Evolutionary conservation across 2,888 invertebrate species (phyloP).

Genomic region (Xestia ashworthii): DNA sequence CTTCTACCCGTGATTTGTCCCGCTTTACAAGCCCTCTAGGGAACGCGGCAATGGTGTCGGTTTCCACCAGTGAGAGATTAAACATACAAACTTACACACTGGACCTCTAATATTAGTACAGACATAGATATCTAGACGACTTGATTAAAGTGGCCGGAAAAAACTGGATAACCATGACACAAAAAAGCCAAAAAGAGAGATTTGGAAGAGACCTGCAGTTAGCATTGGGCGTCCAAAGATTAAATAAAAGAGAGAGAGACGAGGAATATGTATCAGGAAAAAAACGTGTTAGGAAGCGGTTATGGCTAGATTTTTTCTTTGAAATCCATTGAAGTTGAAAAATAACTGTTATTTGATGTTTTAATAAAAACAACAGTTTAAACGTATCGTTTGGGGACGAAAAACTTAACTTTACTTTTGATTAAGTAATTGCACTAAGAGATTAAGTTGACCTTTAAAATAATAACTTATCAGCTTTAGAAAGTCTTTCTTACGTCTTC

Average conservation of each 20-base stretch:
- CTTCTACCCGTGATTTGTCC: neutral
- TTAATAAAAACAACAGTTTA: neutral
- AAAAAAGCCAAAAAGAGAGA: neutral
- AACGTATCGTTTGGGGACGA: neutral
- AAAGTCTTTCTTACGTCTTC: constrained; percentile 1
- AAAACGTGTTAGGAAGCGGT: neutral
- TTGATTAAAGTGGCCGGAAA: too few relatives aligned
- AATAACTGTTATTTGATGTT: neutral
- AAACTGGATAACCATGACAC: too few relatives aligned
- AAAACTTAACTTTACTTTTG: neutral
- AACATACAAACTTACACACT: neutral
- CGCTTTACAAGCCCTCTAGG: neutral
- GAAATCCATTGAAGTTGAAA: neutral
- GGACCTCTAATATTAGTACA: neutral
- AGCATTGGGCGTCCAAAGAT: neutral
- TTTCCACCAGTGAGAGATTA: neutral
- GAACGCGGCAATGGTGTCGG: neutral
- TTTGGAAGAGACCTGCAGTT: neutral
- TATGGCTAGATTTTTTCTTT: neutral
- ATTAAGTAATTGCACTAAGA: neutral
- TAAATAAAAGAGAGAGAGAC: neutral
- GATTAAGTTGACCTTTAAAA: neutral
- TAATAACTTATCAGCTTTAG: neutral
- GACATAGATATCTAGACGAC: too few relatives aligned
- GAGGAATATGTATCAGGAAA: too few relatives aligned